phyloP scores from a whole-genome alignment of 2,888 invertebrate genomes.

The Stenotaenia linearis region DNA sequence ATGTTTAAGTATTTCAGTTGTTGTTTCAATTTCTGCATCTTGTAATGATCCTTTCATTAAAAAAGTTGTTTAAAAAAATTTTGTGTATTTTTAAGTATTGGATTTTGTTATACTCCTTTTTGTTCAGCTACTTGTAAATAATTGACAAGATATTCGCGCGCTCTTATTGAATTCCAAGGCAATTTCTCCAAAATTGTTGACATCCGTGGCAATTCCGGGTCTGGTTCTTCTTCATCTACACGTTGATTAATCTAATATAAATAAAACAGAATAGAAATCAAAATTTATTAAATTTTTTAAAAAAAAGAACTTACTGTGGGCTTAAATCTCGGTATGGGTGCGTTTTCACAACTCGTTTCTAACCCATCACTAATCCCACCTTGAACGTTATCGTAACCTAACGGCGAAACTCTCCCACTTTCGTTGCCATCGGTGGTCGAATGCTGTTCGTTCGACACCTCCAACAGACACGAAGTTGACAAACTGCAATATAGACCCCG shows the following conservation, averaged over 20 bases:
- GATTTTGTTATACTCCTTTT: background rate
- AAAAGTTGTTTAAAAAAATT: background rate
- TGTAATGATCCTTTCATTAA: background rate
- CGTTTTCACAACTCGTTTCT: background rate
- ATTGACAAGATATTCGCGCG: background rate
- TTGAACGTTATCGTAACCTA: background rate
- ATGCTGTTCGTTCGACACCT: background rate
- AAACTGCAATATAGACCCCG: background rate
- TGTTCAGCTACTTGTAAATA: background rate
- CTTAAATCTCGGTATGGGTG: background rate
- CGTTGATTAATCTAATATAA: background rate
- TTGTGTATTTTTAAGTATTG: background rate
- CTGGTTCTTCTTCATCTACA: slow-evolving; percentile 11
- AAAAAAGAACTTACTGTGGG: background rate
- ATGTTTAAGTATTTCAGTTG: slow-evolving; percentile 21
- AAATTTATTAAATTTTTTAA: no score
- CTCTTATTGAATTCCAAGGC: slow-evolving; percentile 26
- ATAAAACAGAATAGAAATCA: no score
- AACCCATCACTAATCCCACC: background rate
- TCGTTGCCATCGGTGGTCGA: background rate
- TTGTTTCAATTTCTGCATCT: slow-evolving; percentile 14
- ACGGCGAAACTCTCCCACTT: background rate
- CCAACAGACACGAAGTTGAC: background rate
- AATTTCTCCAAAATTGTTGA: slow-evolving; percentile 28
- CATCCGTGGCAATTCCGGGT: slow-evolving; percentile 26